A percentile compares a stretch with the other conserved stretches of the same genome.
phyloP scores from a whole-genome alignment of 35 echinoderm and acorn worm genomes.

The Amphiura filiformis region DNA sequence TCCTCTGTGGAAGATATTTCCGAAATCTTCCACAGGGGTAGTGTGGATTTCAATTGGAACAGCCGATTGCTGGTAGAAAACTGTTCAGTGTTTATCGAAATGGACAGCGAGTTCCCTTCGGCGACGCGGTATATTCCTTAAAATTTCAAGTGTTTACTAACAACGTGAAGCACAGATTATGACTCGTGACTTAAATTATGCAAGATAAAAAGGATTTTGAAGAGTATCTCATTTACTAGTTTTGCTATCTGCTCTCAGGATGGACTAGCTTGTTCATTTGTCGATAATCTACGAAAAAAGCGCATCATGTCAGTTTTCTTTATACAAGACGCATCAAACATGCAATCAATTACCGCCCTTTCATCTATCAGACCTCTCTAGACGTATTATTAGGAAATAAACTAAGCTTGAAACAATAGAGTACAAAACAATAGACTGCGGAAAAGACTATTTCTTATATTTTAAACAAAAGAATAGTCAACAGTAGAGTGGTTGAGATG shows the following conservation, averaged over 20 bases:
- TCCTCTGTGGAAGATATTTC: no score
- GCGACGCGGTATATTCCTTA: neutral
- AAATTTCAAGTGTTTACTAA: neutral
- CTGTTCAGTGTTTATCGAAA: neutral
- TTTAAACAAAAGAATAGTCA: slow-evolving; percentile 8
- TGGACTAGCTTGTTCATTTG: neutral
- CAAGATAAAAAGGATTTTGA: neutral
- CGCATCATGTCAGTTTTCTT: neutral
- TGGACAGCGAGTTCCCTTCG: neutral
- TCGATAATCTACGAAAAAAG: neutral
- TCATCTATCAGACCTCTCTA: no score
- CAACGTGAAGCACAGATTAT: neutral
- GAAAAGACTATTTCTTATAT: neutral
- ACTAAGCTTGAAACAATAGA: neutral
- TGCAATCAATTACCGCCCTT: neutral
- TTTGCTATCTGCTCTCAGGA: neutral
- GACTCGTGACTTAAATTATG: slow-evolving; percentile 8
- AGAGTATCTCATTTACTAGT: neutral
- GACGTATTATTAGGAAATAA: no score
- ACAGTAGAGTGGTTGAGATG: neutral
- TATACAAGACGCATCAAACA: neutral
- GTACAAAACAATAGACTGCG: neutral
- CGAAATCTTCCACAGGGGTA: no score
- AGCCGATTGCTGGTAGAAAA: neutral
- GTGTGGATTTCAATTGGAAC: no score